phyloP scores from a whole-genome alignment of 2,797 vertebrate genomes.

The Threskiornis aethiopicus region DNA sequence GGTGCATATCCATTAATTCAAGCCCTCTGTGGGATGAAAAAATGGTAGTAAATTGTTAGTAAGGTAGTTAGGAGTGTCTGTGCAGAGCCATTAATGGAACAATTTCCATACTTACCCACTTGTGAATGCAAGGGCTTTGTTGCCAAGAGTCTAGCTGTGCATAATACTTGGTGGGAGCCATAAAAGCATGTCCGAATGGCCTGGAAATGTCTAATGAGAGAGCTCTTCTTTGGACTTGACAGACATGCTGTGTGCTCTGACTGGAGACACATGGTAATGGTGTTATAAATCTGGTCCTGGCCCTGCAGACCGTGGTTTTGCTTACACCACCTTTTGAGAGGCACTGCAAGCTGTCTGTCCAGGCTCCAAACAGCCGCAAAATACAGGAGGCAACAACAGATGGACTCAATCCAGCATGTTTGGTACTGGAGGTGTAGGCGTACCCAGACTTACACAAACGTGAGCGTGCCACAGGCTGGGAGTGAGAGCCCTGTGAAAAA shows the following conservation, averaged over 20 bases:
- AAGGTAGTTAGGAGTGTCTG: not conserved
- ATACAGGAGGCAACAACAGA: not conserved
- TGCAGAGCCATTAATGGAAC: not conserved
- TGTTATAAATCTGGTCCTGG: not conserved
- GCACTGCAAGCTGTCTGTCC: not conserved
- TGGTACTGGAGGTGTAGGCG: not conserved
- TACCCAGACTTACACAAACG: not conserved
- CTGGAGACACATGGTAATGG: not conserved
- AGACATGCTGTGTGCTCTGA: not conserved
- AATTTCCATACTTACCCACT: not conserved
- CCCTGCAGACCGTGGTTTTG: not conserved
- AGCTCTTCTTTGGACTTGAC: not conserved
- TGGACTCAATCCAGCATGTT: not conserved
- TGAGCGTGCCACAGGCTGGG: not conserved
- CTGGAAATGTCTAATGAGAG: not conserved
- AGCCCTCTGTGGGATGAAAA: not conserved
- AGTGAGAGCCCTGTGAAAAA: not conserved
- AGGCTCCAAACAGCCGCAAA: not conserved
- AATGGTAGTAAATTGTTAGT: not conserved
- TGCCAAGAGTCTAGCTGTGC: not conserved
- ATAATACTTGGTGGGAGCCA: not conserved
- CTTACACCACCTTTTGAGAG: not conserved
- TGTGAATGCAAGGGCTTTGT: not conserved
- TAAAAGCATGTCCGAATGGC: not conserved
- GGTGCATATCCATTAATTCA: not conserved